Conservation (phyloP, 2,797 vertebrate species). For the Rhinogobio ventralis region DNA sequence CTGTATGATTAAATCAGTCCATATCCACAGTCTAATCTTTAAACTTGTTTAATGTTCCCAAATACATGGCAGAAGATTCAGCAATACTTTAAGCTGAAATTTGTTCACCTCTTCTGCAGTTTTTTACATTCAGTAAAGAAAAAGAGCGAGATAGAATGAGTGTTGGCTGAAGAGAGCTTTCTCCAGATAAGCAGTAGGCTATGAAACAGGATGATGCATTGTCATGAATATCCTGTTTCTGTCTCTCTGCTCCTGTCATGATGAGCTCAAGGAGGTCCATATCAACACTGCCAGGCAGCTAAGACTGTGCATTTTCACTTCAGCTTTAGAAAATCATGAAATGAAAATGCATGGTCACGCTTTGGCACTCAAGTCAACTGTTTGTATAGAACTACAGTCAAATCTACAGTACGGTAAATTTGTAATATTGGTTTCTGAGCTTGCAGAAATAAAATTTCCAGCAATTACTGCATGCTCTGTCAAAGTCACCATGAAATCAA, state of each 20-base stretch:
- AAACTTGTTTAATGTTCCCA: background rate
- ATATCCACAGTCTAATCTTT: background rate
- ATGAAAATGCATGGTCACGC: background rate
- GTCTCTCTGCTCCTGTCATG: conserved; percentile 29
- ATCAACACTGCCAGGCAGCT: conserved; percentile 11
- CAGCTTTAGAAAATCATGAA: background rate
- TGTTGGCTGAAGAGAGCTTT: conserved; percentile 23
- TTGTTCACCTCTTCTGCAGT: background rate
- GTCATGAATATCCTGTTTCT: conserved; percentile 55
- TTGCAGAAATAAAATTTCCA: background rate
- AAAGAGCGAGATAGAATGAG: background rate
- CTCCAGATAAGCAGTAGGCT: conserved; percentile 36
- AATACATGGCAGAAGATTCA: background rate
- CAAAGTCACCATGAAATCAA: background rate
- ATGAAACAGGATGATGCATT: conserved; percentile 24
- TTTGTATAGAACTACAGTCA: background rate
- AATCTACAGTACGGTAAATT: background rate
- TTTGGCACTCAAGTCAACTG: background rate
- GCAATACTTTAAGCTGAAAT: background rate
- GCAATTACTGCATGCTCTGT: background rate
- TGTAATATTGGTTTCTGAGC: background rate
- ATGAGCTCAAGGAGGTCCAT: background rate
- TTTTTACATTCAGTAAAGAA: background rate
- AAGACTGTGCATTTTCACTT: background rate
- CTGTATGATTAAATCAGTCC: background rate